Percentiles rank a stretch among this genome's conserved stretches.
Conservation (phyloP, 2,113 vertebrate genomes). For the Pluvianellus socialis region DNA sequence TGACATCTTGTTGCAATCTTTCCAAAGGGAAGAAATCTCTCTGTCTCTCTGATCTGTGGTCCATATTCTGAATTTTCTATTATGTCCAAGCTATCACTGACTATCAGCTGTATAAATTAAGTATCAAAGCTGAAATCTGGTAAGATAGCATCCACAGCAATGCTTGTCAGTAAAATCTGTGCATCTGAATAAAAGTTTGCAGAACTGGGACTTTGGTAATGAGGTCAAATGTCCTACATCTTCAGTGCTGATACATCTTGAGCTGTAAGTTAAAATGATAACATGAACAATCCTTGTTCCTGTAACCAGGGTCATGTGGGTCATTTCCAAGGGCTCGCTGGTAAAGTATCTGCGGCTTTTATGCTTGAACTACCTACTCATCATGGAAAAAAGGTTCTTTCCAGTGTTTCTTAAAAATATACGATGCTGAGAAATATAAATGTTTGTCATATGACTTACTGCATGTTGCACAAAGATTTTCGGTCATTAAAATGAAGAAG, state of each 20-base stretch:
- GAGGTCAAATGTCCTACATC: neutral
- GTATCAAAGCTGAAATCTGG: neutral
- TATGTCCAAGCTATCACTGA: neutral
- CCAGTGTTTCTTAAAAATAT: constrained; percentile 44
- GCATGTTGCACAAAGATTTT: constrained; percentile 15
- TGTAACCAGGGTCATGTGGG: neutral
- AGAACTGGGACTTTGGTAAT: neutral
- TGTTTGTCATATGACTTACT: constrained; percentile 45
- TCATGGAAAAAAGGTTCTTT: constrained; percentile 43
- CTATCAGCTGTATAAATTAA: neutral
- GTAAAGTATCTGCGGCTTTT: constrained; percentile 24
- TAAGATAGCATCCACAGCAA: neutral
- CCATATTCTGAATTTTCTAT: neutral
- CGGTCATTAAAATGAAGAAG: constrained; percentile 46
- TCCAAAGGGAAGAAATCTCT: neutral
- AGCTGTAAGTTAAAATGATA: neutral
- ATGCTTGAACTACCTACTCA: constrained; percentile 20
- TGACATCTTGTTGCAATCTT: neutral
- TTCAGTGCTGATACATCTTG: neutral
- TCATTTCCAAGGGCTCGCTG: constrained; percentile 46
- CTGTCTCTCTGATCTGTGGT: neutral
- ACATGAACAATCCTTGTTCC: constrained; percentile 8
- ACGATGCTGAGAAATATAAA: constrained; percentile 14
- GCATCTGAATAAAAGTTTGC: neutral
- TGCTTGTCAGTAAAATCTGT: neutral